Conservation (phyloP, 2,113 vertebrate genomes). For the Ictidomys tridecemlineatus region DNA sequence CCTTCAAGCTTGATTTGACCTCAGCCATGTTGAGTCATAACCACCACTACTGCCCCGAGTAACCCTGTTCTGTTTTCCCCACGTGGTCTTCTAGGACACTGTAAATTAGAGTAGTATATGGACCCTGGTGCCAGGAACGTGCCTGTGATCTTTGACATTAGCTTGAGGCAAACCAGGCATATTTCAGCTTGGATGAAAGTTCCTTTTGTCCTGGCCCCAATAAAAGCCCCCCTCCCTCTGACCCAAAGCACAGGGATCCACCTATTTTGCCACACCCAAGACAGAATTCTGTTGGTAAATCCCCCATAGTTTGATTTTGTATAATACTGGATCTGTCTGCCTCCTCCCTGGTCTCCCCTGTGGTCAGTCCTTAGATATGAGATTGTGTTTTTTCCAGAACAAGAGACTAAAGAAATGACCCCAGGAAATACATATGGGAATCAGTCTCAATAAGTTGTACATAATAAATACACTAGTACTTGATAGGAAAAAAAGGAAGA, state of each 20-base stretch:
- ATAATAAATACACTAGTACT: background rate
- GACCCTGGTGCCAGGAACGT: background rate
- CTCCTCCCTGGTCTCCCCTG: background rate
- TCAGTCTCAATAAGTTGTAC: background rate
- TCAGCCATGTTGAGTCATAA: background rate
- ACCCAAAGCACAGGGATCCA: background rate
- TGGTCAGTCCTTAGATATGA: background rate
- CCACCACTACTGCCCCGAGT: background rate
- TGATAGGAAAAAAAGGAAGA: background rate
- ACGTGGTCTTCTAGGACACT: background rate
- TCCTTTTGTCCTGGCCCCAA: background rate
- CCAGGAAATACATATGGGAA: background rate
- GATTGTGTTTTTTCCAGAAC: background rate
- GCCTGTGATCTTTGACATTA: background rate
- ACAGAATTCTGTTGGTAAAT: background rate
- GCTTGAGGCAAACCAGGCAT: background rate
- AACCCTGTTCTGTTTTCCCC: background rate
- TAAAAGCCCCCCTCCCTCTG: background rate
- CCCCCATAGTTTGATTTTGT: background rate
- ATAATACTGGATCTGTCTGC: background rate
- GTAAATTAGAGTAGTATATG: background rate
- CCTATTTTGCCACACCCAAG: background rate
- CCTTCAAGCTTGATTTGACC: background rate
- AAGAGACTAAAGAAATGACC: background rate
- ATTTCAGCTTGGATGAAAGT: background rate